A percentile compares a stretch with the other conserved stretches of the same genome.
Evolutionary conservation across 2,797 vertebrate genomes (phyloP).

Genomic region (Chrosomus eos): DNA sequence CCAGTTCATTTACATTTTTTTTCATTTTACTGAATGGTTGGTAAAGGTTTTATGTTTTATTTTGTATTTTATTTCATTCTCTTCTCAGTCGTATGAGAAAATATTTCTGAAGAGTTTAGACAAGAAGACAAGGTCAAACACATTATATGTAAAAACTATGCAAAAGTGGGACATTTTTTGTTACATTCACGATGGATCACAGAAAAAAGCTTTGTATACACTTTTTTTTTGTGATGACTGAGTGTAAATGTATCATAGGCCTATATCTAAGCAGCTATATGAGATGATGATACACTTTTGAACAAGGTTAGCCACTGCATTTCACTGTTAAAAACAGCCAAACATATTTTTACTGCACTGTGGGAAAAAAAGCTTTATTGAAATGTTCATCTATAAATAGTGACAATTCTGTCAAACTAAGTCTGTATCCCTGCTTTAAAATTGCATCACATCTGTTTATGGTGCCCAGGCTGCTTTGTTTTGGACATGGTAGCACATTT

Average conservation of each 20-base stretch:
- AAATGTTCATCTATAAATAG: background rate
- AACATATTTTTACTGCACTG: background rate
- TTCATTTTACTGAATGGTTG: background rate
- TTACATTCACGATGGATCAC: background rate
- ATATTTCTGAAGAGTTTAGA: background rate
- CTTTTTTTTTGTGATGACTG: background rate
- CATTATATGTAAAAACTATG: background rate
- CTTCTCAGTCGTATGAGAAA: background rate
- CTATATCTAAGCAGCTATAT: background rate
- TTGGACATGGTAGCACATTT: background rate
- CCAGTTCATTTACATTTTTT: background rate
- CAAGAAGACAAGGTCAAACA: background rate
- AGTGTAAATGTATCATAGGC: background rate
- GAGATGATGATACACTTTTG: background rate
- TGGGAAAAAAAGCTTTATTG: background rate
- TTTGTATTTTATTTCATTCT: background rate
- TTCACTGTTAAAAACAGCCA: background rate
- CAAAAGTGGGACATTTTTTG: background rate
- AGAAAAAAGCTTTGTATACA: background rate
- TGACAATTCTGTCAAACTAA: background rate
- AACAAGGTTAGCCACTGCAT: background rate
- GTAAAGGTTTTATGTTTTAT: background rate
- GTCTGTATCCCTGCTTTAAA: background rate
- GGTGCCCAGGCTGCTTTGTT: background rate
- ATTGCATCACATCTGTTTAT: too few relatives aligned